A percentile compares a stretch with the other conserved stretches of the same genome.
phyloP scores from a whole-genome alignment of 2,888 invertebrate genomes.

The Holacanthella duospinosa region DNA sequence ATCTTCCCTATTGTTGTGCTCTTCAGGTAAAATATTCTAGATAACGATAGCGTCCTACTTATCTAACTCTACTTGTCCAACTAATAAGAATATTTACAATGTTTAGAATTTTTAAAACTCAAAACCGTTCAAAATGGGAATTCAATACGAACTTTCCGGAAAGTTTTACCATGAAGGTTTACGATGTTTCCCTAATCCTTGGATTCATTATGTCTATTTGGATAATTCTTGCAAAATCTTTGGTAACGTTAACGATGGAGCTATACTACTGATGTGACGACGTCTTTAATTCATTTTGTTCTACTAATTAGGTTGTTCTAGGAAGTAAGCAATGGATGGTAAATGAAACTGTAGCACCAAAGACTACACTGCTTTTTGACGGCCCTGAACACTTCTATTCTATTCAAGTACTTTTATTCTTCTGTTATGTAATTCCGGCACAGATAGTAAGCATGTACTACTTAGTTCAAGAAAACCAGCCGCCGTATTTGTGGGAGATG shows the following conservation, averaged over 20 bases:
- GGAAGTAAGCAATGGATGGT: constrained; percentile 11
- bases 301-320: constrained; percentile 11
- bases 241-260: too few relatives aligned
- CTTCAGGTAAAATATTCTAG: constrained; percentile 18
- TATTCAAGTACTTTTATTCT: constrained; percentile 26
- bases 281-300: neutral
- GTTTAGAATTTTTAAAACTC: constrained; percentile 24
- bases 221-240: constrained; percentile 26
- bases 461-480: constrained; percentile 16
- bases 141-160: constrained; percentile 6
- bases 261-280: too few relatives aligned
- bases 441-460: constrained; percentile 19
- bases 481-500: constrained; percentile 31
- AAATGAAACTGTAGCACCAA: constrained; percentile 17
- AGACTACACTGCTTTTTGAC: constrained; percentile 22
- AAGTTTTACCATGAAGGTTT: neutral
- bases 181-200: constrained; percentile 21
- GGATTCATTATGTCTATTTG: constrained; percentile 22
- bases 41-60: neutral
- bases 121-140: constrained; percentile 24
- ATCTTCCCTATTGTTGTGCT: constrained; percentile 26
- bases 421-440: constrained; percentile 32
- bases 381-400: constrained; percentile 30
- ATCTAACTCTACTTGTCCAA: neutral
- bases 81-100: neutral